Evolutionary conservation across 2,797 vertebrate genomes (phyloP).

Genomic region (Aselliscus stoliczkanus): DNA sequence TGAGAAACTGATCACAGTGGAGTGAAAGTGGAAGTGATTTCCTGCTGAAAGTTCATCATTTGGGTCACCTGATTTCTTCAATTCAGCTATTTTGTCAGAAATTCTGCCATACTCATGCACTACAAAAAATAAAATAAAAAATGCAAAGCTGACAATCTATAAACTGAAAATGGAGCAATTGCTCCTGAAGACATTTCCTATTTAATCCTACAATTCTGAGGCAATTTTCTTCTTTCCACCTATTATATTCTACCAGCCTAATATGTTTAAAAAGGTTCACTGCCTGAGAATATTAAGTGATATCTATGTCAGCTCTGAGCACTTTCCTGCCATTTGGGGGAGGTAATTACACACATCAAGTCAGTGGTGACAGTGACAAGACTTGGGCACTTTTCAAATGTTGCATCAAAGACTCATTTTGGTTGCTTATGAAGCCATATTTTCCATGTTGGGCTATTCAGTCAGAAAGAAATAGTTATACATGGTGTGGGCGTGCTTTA

Average conservation of each 20-base stretch:
- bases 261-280: constrained; percentile 39
- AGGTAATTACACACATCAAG: not conserved
- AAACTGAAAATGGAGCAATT: constrained; percentile 19
- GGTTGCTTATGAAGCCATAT: not conserved
- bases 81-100: not conserved
- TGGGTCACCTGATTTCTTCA: not conserved
- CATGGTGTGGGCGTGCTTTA: not conserved
- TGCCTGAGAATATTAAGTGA: constrained; percentile 39
- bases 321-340: not conserved
- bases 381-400: not conserved
- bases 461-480: not conserved
- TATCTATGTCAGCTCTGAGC: constrained; percentile 33
- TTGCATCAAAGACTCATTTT: not conserved
- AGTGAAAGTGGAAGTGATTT: not conserved
- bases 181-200: constrained; percentile 27
- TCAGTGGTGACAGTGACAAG: not conserved
- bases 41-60: not conserved
- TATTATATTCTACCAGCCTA: constrained; percentile 29
- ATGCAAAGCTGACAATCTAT: not conserved
- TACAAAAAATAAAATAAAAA: not conserved
- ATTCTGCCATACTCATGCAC: not conserved
- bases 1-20: not conserved
- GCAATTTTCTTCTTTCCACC: constrained; percentile 19
- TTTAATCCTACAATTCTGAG: constrained; percentile 3
- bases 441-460: not conserved